phyloP scores from a whole-genome alignment of 92 coral and sea anemone species.

The Nematostella vectensis region DNA sequence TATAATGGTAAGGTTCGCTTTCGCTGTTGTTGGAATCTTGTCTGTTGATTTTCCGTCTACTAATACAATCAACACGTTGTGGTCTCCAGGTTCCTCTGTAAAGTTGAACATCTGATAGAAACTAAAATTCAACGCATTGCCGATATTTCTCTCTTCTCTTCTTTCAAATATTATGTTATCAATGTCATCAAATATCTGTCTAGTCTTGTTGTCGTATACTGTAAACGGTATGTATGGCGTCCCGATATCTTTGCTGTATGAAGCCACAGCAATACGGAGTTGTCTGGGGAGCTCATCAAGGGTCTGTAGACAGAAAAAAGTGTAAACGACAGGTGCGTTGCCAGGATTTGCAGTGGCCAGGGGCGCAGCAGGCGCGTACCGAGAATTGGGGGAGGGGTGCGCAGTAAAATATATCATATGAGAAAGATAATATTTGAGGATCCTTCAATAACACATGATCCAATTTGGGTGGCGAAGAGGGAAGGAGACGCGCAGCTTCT shows the following conservation, averaged over 20 bases:
- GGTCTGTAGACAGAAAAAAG: too few species aligned
- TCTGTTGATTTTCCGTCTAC: neutral
- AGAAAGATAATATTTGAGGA: too few species aligned
- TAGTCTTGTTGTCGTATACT: neutral
- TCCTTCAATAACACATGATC: too few species aligned
- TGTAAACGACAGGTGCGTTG: too few species aligned
- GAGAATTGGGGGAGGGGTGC: too few species aligned
- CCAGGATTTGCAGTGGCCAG: too few species aligned
- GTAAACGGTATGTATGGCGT: neutral
- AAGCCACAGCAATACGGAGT: neutral
- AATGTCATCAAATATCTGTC: neutral
- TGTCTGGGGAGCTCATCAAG: too few species aligned
- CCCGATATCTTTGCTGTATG: neutral
- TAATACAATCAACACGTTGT: neutral
- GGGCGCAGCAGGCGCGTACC: too few species aligned
- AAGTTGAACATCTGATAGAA: slow-evolving; percentile 4
- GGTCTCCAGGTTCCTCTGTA: neutral
- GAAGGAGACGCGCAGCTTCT: too few species aligned
- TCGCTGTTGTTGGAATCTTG: neutral
- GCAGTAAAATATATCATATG: too few species aligned
- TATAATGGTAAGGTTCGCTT: neutral
- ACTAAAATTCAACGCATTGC: neutral
- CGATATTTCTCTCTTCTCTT: neutral
- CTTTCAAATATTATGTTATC: neutral
- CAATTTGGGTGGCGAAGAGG: too few species aligned